phyloP scores from a whole-genome alignment of 1,140 invertebrate genomes.

The Notospermus geniculatus region DNA sequence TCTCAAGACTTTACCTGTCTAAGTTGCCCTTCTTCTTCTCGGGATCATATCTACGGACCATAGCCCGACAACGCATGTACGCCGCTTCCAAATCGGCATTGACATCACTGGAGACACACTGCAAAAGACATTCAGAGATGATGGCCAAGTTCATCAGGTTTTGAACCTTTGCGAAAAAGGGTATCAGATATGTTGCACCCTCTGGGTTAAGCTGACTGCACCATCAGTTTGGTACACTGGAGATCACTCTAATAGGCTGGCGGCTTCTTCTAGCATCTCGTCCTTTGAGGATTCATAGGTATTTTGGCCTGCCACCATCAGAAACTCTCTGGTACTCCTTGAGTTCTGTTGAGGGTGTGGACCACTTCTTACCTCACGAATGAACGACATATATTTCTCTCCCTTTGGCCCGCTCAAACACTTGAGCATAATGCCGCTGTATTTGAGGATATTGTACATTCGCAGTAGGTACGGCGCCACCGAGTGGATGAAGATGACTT shows the following conservation, averaged over 20 bases:
- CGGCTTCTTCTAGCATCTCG: too few species aligned
- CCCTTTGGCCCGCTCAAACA: neutral
- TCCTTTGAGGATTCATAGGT: too few species aligned
- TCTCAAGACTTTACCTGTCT: neutral
- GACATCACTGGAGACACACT: neutral
- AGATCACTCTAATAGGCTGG: too few species aligned
- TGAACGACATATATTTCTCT: neutral
- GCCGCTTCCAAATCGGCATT: neutral
- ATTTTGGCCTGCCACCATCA: too few species aligned
- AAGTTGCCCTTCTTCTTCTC: neutral
- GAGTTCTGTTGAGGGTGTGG: too few species aligned
- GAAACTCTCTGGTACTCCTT: too few species aligned
- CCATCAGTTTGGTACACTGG: too few species aligned
- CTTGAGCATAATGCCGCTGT: conserved; percentile 39
- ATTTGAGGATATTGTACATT: conserved; percentile 39
- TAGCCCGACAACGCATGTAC: neutral
- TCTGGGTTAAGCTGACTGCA: too few species aligned
- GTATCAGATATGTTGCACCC: too few species aligned
- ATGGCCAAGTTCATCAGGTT: conserved; percentile 4
- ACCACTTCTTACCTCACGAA: neutral
- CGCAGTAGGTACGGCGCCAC: conserved; percentile 38
- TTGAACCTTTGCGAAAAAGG: neutral
- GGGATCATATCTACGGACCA: neutral
- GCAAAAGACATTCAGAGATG: neutral
- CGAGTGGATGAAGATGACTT: conserved; percentile 27